Percentiles rank a stretch among this genome's conserved stretches.
phyloP scores from a whole-genome alignment of 92 coral and sea anemone genomes.

The Porites rus region DNA sequence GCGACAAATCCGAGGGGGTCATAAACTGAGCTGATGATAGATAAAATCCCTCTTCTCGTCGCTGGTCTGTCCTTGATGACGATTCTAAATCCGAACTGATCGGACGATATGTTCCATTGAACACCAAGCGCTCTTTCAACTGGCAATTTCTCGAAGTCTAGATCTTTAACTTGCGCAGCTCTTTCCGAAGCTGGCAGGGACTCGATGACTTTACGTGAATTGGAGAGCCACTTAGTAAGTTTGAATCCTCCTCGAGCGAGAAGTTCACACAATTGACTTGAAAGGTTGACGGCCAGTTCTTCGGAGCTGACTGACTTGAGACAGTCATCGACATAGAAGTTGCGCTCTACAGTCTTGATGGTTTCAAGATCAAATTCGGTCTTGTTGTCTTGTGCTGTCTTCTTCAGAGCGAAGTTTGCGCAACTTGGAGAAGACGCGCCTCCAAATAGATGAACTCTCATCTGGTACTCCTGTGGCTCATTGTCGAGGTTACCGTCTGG shows the following conservation, averaged over 20 bases:
- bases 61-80: conserved; percentile 50
- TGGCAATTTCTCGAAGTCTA: conserved; percentile 19
- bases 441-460: conserved; percentile 55
- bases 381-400: conserved; percentile 26
- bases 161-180: conserved; percentile 17
- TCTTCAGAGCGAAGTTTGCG: conserved; percentile 44
- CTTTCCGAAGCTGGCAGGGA: conserved; percentile 33
- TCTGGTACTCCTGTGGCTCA: conserved; percentile 42
- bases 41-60: conserved; percentile 44
- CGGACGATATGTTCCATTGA: conserved; percentile 42
- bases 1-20: conserved; percentile 47
- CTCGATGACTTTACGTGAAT: conserved; percentile 25
- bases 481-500: conserved; percentile 28
- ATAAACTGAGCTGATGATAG: conserved; percentile 37
- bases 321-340: conserved; percentile 50
- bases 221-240: conserved; percentile 43
- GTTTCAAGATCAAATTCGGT: conserved; percentile 45
- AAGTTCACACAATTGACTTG: conserved; percentile 16
- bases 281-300: conserved; percentile 1
- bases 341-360: conserved; percentile 16
- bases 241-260: conserved; percentile 41
- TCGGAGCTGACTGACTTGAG: conserved; percentile 28
- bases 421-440: conserved; percentile 55
- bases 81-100: conserved; percentile 35
- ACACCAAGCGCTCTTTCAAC: conserved; percentile 47